Conservation (phyloP, 2,113 vertebrate species). For the Lasiurus borealis region DNA sequence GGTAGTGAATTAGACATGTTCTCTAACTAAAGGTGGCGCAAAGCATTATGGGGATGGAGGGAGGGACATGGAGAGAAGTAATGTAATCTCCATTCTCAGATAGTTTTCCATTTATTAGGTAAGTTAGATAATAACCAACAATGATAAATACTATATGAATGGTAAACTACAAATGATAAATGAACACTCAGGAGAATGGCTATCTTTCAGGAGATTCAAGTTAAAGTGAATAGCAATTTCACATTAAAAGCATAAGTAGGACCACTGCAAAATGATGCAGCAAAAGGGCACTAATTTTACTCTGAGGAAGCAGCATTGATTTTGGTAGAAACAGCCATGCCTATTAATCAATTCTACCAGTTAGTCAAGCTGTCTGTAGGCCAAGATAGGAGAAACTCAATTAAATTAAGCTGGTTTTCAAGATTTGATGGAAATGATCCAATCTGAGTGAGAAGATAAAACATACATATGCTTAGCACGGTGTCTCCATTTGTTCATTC, state of each 20-base stretch:
- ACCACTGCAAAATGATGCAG: neutral
- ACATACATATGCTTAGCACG: neutral
- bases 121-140: neutral
- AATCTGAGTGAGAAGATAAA: conserved; percentile 43
- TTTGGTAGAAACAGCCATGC: conserved; percentile 19
- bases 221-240: neutral
- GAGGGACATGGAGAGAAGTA: neutral
- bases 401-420: conserved; percentile 64
- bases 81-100: neutral
- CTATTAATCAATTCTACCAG: conserved; percentile 56
- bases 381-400: neutral
- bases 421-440: conserved; percentile 55
- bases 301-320: neutral
- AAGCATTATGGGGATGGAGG: neutral
- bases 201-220: conserved; percentile 24
- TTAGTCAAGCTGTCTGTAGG: neutral
- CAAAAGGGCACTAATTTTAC: conserved; percentile 23
- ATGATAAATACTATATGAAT: neutral
- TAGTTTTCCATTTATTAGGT: neutral
- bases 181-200: neutral
- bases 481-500: conserved; percentile 42
- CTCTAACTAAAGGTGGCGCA: neutral
- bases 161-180: neutral
- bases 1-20: neutral
- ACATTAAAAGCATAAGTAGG: neutral